These are phyloP conservation scores for Sebastes vulpes DNA, from an alignment of 2,797 vertebrate genomes.

Conservation along the genomic window DNA sequence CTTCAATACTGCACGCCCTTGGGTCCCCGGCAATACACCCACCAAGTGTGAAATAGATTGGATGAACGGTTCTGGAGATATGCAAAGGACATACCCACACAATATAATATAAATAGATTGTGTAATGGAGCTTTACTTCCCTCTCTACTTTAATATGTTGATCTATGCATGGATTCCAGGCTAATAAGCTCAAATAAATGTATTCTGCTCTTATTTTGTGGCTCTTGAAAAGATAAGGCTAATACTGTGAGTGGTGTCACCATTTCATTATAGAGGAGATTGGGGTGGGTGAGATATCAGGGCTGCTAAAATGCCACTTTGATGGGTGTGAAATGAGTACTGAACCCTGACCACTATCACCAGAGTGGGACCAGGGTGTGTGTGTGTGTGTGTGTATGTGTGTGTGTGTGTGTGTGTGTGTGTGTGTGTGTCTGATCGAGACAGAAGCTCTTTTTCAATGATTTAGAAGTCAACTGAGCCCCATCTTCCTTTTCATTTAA, in stretches of 20 bases:
- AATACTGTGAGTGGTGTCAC: neutral
- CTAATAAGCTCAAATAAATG: neutral
- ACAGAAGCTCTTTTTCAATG: neutral
- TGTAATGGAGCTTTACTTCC: neutral
- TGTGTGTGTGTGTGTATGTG: neutral
- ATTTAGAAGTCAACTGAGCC: constrained; percentile 12
- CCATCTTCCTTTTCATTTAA: constrained; percentile 1
- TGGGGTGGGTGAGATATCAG: constrained; percentile 22
- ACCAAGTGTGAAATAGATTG: neutral
- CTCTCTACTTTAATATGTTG: neutral
- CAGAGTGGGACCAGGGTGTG: neutral
- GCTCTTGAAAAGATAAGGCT: neutral
- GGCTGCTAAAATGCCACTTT: constrained; percentile 72
- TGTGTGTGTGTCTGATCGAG: neutral
- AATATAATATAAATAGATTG: neutral
- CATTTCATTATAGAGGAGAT: constrained; percentile 21
- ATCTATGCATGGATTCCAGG: neutral
- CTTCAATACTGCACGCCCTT: neutral
- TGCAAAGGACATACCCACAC: neutral
- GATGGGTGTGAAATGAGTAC: constrained; percentile 72
- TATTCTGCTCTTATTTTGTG: neutral
- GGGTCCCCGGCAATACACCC: neutral
- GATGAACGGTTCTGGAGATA: neutral
- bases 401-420: constrained; percentile 1
- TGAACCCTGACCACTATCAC: constrained; percentile 67